Percentiles rank a stretch among this genome's conserved stretches.
These are phyloP conservation scores for Oreochromis aureus DNA, from an alignment of 2,113 vertebrate genomes.

Conservation along the genomic window DNA sequence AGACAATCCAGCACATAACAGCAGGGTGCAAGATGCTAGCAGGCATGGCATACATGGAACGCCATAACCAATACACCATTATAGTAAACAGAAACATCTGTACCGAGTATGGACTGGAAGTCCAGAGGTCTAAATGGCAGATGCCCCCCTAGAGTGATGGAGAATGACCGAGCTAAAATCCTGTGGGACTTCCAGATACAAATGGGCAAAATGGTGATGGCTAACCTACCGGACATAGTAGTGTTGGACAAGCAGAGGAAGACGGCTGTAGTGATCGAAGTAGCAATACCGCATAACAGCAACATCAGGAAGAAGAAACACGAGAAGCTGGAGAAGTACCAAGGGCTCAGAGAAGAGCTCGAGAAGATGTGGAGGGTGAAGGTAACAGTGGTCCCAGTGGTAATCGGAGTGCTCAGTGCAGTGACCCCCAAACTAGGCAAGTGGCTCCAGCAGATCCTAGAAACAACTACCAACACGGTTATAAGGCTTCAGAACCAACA, in stretches of 20 bases:
- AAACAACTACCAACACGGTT: not conserved
- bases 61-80: too few relatives aligned
- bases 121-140: not conserved
- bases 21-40: too few relatives aligned
- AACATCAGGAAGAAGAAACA: not conserved
- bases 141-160: not conserved
- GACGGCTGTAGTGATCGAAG: not conserved
- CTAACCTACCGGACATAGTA: not conserved
- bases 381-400: too few relatives aligned
- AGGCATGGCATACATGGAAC: too few relatives aligned
- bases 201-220: not conserved
- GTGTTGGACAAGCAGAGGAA: not conserved
- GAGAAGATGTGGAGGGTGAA: too few relatives aligned
- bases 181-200: not conserved
- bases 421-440: not conserved
- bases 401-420: not conserved
- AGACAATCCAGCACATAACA: too few relatives aligned
- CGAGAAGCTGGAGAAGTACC: too few relatives aligned
- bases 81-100: not conserved
- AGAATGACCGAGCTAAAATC: fast-evolving
- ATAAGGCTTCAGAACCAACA: not conserved
- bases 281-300: not conserved
- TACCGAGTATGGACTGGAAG: fast-evolving
- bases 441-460: not conserved
- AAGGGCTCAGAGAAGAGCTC: too few relatives aligned